Conservation (phyloP, 2,113 vertebrate species). For the Onychostruthus taczanowskii region DNA sequence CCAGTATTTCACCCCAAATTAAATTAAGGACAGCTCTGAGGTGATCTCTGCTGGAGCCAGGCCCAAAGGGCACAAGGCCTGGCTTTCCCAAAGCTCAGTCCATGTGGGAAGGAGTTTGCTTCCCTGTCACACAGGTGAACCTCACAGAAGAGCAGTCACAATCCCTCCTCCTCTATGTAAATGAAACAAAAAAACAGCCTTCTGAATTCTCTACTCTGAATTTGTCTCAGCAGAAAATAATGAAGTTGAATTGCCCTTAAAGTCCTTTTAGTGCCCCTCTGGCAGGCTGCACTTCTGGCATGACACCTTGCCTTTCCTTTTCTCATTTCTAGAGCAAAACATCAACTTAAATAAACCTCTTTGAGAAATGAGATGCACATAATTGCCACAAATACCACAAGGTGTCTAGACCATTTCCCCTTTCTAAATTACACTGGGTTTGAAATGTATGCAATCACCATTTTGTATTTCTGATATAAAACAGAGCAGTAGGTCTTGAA, state of each 20-base stretch:
- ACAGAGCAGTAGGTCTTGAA: neutral
- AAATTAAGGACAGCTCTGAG: conserved; percentile 8
- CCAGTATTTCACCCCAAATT: neutral
- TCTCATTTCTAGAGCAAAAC: neutral
- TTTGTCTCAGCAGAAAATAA: neutral
- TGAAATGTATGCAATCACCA: conserved; percentile 9
- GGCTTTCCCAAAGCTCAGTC: rapidly evolving
- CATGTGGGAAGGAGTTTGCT: neutral
- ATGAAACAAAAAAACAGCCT: neutral
- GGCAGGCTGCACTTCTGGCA: neutral
- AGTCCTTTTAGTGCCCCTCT: neutral
- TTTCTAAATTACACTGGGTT: neutral
- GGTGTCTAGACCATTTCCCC: neutral
- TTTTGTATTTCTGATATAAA: conserved; percentile 17
- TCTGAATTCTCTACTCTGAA: neutral
- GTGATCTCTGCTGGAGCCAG: neutral
- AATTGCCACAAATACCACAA: neutral
- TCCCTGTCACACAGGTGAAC: neutral
- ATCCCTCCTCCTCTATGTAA: neutral
- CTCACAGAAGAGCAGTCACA: neutral
- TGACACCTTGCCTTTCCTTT: neutral
- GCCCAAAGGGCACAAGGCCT: neutral
- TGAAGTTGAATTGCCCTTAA: neutral
- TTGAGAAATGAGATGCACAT: neutral
- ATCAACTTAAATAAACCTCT: conserved; percentile 6